Base-by-base conservation (phyloP, 2,888 invertebrate genomes). In the Spodoptera exigua region DNA sequence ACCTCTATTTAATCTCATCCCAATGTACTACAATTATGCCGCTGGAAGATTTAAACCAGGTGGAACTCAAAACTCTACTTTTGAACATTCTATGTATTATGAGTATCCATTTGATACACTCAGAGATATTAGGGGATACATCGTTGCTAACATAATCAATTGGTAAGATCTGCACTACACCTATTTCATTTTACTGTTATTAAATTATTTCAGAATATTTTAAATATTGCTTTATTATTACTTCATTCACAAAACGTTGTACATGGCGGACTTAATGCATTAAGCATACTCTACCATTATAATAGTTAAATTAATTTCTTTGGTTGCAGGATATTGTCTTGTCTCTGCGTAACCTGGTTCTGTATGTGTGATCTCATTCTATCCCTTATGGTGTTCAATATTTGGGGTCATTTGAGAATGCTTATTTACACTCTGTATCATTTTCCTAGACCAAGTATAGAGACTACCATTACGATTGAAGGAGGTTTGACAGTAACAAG, bases 41-140 rank as follows among this genome's bases (percentile, higher is more conserved):
- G 1, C 21, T 1, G 69, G 70, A 1, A 70, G 64, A 0, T 69
- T 36, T 18, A 41, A 59, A 13, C n/a, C 45, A 0, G 56, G 12
- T 35, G 21, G 37, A 0, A 52, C 65, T 1, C 27, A 45, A 2
- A 69, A 69, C 27, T 7, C 59, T 3, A 61, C 74, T 0, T 73
- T 61, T 40, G 74, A 73, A 17, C 65, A 62, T 39, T 17, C 62
- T 2, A 3, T 73, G 10, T 70, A 61, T 7, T 27, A 27, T 9
- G 1, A 27, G 27, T 27, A 27, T 27, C 27, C 27, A 27, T 27
- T 27, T 27, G 39, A 74, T 36, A 16, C 51, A 7, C n/a, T 51
- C 18, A 63, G 55, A 2, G 46, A 56, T 21, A 44, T 63, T 1
- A 47, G 62, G 17, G 61, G 61, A 0, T 74, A 70, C n/a, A 3